Evolutionary conservation across 2,113 vertebrate species (phyloP).

Genomic region (Ginglymostoma cirratum): DNA sequence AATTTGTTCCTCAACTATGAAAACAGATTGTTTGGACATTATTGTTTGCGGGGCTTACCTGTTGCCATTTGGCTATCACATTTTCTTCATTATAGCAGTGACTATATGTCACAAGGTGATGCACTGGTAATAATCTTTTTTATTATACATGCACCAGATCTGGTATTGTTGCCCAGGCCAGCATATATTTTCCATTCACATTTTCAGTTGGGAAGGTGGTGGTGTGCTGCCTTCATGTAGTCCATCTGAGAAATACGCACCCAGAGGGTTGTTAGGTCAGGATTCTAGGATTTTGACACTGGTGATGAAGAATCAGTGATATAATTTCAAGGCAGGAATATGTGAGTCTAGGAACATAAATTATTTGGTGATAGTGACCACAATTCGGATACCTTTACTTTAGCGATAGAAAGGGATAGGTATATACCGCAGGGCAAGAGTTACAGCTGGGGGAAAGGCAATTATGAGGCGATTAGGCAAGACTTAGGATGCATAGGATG

Average conservation of each 20-base stretch:
- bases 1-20: background rate
- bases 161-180: background rate
- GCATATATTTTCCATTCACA: background rate
- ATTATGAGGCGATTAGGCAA: no score
- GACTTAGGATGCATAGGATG: no score
- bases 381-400: no score
- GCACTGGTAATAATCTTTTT: background rate
- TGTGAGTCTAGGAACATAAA: background rate
- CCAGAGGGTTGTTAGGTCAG: no score
- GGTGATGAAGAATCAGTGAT: background rate
- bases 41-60: background rate
- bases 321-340: no score
- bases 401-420: no score
- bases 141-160: background rate
- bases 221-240: background rate
- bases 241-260: no score
- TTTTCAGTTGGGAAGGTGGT: background rate
- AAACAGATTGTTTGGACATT: background rate
- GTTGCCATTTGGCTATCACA: background rate
- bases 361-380: no score
- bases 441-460: no score
- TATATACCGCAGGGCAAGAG: no score
- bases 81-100: background rate
- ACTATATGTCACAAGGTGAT: background rate
- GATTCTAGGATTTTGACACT: background rate